Evolutionary conservation across 2,888 invertebrate genomes (phyloP).

Genomic region (Pomacea canaliculata): DNA sequence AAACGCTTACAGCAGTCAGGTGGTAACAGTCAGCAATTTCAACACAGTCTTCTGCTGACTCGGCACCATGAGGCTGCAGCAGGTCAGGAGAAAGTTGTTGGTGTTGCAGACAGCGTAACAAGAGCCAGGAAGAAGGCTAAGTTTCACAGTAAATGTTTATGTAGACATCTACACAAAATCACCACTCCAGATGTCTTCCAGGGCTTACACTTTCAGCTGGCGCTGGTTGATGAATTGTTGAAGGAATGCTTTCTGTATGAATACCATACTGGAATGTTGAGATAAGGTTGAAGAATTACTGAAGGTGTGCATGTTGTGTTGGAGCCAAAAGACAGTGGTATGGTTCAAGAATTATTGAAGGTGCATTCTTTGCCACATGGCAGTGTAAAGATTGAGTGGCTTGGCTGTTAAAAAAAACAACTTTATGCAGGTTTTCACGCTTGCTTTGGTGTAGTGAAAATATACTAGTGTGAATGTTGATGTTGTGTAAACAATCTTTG

Average conservation of each 20-base stretch:
- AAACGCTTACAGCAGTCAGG: not conserved
- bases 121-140: not conserved
- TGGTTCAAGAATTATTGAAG: too few species aligned
- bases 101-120: not conserved
- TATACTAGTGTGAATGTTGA: too few species aligned
- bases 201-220: slow-evolving; percentile 13
- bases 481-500: too few species aligned
- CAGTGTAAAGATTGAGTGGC: too few species aligned
- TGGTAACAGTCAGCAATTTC: not conserved
- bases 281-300: not conserved
- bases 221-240: not conserved
- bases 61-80: not conserved
- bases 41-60: not conserved
- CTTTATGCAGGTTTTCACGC: too few species aligned
- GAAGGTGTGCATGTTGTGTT: too few species aligned
- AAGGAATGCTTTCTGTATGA: slow-evolving; percentile 1
- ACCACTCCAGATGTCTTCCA: slow-evolving; percentile 25
- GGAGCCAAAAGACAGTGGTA: too few species aligned
- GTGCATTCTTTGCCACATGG: too few species aligned
- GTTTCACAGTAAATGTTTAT: slow-evolving; percentile 13
- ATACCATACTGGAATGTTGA: not conserved
- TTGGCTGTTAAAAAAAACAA: too few species aligned
- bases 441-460: too few species aligned
- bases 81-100: too few species aligned
- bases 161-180: slow-evolving; percentile 27